phyloP scores from a whole-genome alignment of 92 coral and sea anemone species.

The Phenganax subtilis region DNA sequence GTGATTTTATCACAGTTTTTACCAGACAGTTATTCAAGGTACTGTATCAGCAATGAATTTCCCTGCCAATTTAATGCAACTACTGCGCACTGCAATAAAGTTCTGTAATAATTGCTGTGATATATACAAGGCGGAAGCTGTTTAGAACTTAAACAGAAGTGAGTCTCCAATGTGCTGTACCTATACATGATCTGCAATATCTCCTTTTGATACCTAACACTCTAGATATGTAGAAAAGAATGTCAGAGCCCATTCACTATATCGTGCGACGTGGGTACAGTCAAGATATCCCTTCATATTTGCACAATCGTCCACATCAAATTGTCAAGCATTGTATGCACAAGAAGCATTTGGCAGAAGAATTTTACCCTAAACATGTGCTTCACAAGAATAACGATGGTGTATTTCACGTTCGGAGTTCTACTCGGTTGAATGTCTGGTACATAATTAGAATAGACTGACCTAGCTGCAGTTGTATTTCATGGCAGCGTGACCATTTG shows the following conservation, averaged over 20 bases:
- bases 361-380: constrained; percentile 1
- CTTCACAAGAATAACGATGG: not conserved
- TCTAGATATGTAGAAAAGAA: constrained; percentile 33
- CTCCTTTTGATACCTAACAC: not conserved
- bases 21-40: constrained; percentile 55
- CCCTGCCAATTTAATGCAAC: not conserved
- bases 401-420: constrained; percentile 20
- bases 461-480: constrained; percentile 32
- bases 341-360: constrained; percentile 8
- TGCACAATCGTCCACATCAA: constrained; percentile 5
- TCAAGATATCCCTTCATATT: constrained; percentile 11
- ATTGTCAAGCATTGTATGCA: constrained; percentile 22
- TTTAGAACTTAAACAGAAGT: too few relatives aligned
- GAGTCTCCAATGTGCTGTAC: too few relatives aligned
- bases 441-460: constrained; percentile 33
- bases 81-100: too few relatives aligned
- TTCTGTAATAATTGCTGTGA: too few relatives aligned
- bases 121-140: too few relatives aligned
- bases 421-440: not conserved
- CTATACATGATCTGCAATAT: not conserved
- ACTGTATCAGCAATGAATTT: constrained; percentile 1
- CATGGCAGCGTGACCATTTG: constrained; percentile 22
- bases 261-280: constrained; percentile 24
- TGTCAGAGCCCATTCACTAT: constrained; percentile 13
- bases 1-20: constrained; percentile 47